These are phyloP conservation scores for Maylandia zebra DNA, from an alignment of 2,113 vertebrate genomes.

Conservation along the genomic window DNA sequence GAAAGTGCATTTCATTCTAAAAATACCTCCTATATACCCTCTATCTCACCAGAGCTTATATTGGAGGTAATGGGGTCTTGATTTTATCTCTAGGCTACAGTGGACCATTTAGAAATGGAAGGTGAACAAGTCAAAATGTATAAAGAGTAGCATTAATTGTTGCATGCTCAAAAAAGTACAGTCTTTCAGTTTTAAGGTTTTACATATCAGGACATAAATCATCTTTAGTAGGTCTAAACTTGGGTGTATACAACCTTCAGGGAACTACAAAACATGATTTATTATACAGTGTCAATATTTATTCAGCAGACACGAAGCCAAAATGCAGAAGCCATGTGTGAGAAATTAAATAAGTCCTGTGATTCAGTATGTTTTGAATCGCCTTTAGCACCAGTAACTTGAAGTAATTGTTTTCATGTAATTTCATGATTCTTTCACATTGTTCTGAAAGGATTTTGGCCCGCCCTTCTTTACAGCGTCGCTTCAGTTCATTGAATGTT, in stretches of 20 bases:
- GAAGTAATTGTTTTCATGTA: background rate
- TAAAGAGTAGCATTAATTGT: background rate
- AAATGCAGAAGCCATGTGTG: background rate
- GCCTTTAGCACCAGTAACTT: background rate
- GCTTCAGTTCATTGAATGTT: background rate
- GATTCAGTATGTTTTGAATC: background rate
- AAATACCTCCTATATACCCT: background rate
- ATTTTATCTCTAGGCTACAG: background rate
- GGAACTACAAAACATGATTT: background rate
- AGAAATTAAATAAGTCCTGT: background rate
- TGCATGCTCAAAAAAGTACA: background rate
- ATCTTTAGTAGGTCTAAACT: background rate
- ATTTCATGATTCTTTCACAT: background rate
- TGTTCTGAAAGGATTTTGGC: background rate
- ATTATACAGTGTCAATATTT: background rate
- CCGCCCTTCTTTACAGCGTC: background rate
- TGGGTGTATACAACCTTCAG: background rate
- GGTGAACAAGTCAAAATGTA: slow-evolving; percentile 4
- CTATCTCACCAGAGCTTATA: background rate
- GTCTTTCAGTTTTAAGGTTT: background rate
- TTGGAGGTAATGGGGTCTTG: background rate
- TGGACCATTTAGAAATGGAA: slow-evolving; percentile 3
- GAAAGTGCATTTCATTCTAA: slow-evolving; percentile 33
- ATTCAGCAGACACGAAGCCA: background rate
- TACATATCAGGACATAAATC: background rate